Evolutionary conservation across 1,140 invertebrate genomes (phyloP), one percentile per base, ranked within the genome.

Genomic region (Plectrocnemia conspersa): DNA sequence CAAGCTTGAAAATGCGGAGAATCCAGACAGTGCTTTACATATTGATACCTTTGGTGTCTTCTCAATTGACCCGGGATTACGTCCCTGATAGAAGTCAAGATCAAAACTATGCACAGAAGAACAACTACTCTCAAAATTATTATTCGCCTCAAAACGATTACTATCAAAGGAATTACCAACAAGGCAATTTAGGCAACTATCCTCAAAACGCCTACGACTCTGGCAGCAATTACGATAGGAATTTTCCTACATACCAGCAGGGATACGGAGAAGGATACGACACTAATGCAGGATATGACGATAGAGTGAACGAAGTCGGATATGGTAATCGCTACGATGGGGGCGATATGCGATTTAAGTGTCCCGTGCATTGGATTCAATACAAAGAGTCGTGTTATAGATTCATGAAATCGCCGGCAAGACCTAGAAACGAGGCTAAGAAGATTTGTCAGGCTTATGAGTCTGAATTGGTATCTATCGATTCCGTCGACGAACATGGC

Each of bases 381-480:
- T 89, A 80, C 65, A 77, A 83, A 57, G 59, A 61, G 19, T 83
- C 83, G 0, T 95, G 92, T 72, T 94, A 92, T 68, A 79, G 88
- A 36, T 94, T 94, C 65, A 87, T 91, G 2, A 88, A 90, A 63
- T 92, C 89, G 19, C 90, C 91, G 1, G 73, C 84, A 41, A 82
- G 84, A 50, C 79, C 80, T 19, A 79, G 89, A 64, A 82, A 85
- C 52, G 88, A 91, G 63, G 90, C 91, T 2, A 79, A 82, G 59
- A 80, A 79, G 64, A 86, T 89, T 54, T 95, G 92, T 69, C 81
- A 86, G 69, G 80, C 82, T 0, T 90, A 84, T 68, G 85, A 86
- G 63, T 82, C 88, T 13, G 88, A 94, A 66, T 68, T 97, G 25
- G 73, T 89, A 0, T 83, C 85, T 56, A 79, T 95, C 6, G 88